A percentile compares a stretch with the other conserved stretches of the same genome.
phyloP scores from a whole-genome alignment of 2,888 invertebrate species.

The Sphaeridia pumilis region DNA sequence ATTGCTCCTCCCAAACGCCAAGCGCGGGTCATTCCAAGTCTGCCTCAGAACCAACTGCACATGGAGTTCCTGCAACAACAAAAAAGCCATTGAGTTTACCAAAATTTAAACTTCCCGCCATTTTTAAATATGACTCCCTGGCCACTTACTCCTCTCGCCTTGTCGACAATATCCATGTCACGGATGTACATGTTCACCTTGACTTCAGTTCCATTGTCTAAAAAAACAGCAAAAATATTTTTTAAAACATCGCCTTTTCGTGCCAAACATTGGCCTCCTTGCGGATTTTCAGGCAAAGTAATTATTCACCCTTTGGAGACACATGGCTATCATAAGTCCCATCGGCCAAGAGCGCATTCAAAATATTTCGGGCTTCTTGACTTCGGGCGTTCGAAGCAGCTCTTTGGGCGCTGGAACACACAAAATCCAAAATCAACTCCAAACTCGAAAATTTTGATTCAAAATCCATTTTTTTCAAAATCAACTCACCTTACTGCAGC shows the following conservation, averaged over 20 bases:
- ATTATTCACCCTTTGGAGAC: neutral
- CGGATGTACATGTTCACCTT: slow-evolving; percentile 3
- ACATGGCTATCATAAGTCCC: neutral
- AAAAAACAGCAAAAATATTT: neutral
- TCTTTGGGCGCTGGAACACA: neutral
- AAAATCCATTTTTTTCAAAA: too few species aligned
- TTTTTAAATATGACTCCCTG: neutral
- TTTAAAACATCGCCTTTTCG: too few species aligned
- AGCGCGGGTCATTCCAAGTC: slow-evolving; percentile 33
- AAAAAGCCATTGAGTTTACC: too few species aligned
- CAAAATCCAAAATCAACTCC: too few species aligned
- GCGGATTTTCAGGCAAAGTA: too few species aligned
- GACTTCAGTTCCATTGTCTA: neutral
- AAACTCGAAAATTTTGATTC: too few species aligned
- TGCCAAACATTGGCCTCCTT: too few species aligned
- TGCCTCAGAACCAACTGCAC: slow-evolving; percentile 35
- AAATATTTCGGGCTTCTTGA: neutral
- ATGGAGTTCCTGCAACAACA: slow-evolving; percentile 31
- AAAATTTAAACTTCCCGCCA: too few species aligned
- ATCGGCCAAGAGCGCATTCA: neutral
- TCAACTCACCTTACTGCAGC: too few species aligned
- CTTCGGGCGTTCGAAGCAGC: neutral
- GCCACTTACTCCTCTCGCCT: neutral
- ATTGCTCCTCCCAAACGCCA: neutral
- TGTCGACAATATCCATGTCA: slow-evolving; percentile 3